Conservation (phyloP, 2,888 invertebrate genomes). For the Agriopis marginaria region DNA sequence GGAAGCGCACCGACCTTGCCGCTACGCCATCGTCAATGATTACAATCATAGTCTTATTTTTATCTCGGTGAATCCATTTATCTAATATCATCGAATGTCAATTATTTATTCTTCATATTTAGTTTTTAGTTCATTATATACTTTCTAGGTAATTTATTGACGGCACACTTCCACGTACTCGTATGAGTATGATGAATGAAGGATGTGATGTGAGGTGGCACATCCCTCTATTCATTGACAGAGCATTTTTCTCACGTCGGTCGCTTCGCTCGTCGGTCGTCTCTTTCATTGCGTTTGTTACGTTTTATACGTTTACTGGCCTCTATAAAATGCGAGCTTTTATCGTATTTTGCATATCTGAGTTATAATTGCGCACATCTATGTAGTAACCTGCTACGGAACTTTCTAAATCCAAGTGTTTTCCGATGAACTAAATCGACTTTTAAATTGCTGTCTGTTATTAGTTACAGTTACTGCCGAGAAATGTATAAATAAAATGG, state of each 20-base stretch:
- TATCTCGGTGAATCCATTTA: slow-evolving; percentile 46
- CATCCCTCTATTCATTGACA: slow-evolving; percentile 39
- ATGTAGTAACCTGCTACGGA: slow-evolving; percentile 14
- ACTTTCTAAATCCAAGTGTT: slow-evolving; percentile 32
- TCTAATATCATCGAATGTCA: slow-evolving; percentile 33
- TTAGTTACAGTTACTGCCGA: slow-evolving; percentile 32
- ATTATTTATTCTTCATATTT: no score
- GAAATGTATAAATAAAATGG: slow-evolving; percentile 25
- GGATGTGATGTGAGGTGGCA: slow-evolving; percentile 35
- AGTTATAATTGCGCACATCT: slow-evolving; percentile 23
- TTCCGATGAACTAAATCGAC: slow-evolving; percentile 31
- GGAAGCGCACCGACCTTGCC: slow-evolving; percentile 74
- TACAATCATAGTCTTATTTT: slow-evolving; percentile 52
- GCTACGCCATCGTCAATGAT: slow-evolving; percentile 60
- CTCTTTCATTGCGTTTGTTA: slow-evolving; percentile 18
- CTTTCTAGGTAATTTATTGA: slow-evolving; percentile 21
- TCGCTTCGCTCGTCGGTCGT: slow-evolving; percentile 13
- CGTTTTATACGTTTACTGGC: slow-evolving; percentile 21
- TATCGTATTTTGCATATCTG: slow-evolving; percentile 26
- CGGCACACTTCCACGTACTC: slow-evolving; percentile 29
- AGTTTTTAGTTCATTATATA: slow-evolving; percentile 5
- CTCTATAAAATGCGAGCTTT: slow-evolving; percentile 16
- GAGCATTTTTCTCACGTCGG: slow-evolving; percentile 29
- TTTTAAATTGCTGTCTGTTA: slow-evolving; percentile 31
- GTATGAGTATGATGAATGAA: slow-evolving; percentile 25